Base-by-base conservation (phyloP, 2,113 vertebrate genomes). In the Barbus barbus region DNA sequence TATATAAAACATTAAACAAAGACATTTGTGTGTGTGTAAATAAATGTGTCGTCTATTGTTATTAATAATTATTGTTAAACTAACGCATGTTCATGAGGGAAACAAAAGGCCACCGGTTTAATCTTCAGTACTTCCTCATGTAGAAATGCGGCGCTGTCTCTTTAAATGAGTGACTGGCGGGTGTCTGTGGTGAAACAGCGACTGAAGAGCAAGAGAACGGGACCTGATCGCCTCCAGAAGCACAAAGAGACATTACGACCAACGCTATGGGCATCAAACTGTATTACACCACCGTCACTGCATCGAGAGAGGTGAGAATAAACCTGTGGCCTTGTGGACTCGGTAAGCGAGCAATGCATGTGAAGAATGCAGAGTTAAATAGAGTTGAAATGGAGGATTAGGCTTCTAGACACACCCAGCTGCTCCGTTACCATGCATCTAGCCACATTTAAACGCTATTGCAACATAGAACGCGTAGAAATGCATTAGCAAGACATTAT, bases 231-330 rank as follows among this genome's bases (percentile, higher is more conserved):
- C 16, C 12, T 61, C 7, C 63, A 53, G 6, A 72, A 9, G 78
- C 86, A 82, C 83, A 90, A 85, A 90, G 85, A 61, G 61, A 87
- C 84, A 0, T 84, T 41, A 84, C 78, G 74, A 82, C 89, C 69
- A 84, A 92, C 89, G 90, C 86, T 26, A 98, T 99, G 97, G 94
- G 94, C 48, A 90, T 98, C 78, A 97, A 95, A 87, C 91, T 98
- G 80, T 98, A 97, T 92, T 97, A 97, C 93, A 98, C 97, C 31
- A 97, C 97, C 69, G 97, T 99, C 31, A 96, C 97, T 77, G 96
- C 96, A 53, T 98, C 96, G 4, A 92, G 97, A 86, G 96, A 97
- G 96, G 97, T 99, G 91, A 97, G 97, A 63, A 90, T 9, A 0
- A 83, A 71, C 26, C 3, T 3, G 18, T 24, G 26, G 3, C n/a